Conservation (phyloP, 2,113 vertebrate species). For the Tor tambroides region DNA sequence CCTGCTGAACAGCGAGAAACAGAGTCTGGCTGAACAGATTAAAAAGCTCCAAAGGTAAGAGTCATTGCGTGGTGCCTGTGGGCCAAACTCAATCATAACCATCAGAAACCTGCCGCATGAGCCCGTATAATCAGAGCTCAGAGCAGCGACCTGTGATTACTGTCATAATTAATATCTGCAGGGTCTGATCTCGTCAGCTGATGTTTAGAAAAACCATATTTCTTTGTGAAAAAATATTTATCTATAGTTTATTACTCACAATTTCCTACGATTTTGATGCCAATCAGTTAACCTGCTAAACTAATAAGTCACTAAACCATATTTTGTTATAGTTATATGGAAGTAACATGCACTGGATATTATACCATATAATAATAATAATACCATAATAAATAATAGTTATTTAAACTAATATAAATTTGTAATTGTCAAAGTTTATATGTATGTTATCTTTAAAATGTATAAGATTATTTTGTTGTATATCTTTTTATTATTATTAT, state of each 20-base stretch:
- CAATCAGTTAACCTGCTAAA: background rate
- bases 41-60: slow-evolving; percentile 90
- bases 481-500: background rate
- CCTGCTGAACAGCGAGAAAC: slow-evolving; percentile 90
- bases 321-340: background rate
- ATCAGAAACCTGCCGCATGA: background rate
- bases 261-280: background rate
- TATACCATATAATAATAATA: background rate
- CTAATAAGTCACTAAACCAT: background rate
- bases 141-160: slow-evolving; percentile 10
- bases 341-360: background rate
- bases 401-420: background rate
- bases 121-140: background rate
- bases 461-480: background rate
- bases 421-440: background rate
- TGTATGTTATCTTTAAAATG: background rate
- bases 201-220: background rate
- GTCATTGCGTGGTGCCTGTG: background rate
- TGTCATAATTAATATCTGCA: background rate
- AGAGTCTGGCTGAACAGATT: slow-evolving; percentile 91
- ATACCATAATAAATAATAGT: background rate
- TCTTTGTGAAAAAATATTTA: slow-evolving; percentile 8
- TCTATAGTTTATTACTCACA: background rate
- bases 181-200: background rate
- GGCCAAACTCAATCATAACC: background rate